Percentiles rank a stretch among this genome's conserved stretches.
Conservation (phyloP, 2,113 vertebrate genomes). For the Telmatochromis sp. region DNA sequence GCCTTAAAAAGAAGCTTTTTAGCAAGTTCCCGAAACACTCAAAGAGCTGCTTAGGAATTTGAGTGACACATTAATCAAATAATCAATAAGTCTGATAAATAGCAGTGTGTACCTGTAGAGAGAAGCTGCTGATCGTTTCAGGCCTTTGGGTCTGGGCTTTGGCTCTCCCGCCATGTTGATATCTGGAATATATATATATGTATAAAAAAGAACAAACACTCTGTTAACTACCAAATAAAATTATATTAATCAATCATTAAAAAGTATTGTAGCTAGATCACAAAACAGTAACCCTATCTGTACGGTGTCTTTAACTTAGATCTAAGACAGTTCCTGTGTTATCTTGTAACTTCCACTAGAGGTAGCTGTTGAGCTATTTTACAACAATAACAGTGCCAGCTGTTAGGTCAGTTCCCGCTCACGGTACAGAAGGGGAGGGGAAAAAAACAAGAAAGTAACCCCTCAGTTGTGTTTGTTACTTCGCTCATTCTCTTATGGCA, state of each 20-base stretch:
- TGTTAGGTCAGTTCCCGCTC: not conserved
- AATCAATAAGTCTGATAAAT: not conserved
- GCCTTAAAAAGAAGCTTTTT: not conserved
- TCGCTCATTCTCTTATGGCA: not conserved
- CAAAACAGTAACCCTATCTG: not conserved
- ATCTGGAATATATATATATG: constrained; percentile 64
- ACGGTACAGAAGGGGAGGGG: not conserved
- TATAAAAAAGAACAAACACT: not conserved
- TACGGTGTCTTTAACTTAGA: not conserved
- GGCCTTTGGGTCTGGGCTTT: constrained; percentile 82
- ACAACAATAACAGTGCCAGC: not conserved
- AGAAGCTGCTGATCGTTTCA: constrained; percentile 84
- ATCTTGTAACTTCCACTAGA: not conserved
- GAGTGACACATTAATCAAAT: not conserved
- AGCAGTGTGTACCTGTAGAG: constrained; percentile 78
- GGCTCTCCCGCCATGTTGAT: constrained; percentile 97
- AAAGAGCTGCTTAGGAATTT: not conserved
- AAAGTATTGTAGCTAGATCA: not conserved
- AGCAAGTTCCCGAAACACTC: not conserved
- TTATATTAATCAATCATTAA: not conserved
- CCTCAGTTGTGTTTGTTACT: not conserved
- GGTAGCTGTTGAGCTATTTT: not conserved
- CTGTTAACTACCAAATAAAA: not conserved
- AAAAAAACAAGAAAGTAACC: not conserved
- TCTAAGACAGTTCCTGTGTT: not conserved